Evolutionary conservation across 2,113 vertebrate genomes (phyloP).

Genomic region (Peromyscus maniculatus): DNA sequence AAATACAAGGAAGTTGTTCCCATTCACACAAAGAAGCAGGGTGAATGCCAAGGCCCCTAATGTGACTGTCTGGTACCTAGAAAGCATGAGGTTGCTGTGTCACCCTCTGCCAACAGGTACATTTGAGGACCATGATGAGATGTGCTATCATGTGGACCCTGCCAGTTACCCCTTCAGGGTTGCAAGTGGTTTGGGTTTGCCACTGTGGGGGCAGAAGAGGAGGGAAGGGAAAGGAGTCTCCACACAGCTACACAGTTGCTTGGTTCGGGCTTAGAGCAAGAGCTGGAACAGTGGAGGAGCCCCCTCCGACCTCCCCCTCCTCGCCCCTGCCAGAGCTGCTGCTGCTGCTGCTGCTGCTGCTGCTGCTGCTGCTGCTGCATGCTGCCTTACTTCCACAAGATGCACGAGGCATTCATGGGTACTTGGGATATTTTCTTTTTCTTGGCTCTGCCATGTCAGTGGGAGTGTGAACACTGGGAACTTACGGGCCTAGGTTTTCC

Average conservation of each 20-base stretch:
- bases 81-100: background rate
- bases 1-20: background rate
- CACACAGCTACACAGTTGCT: accelerated
- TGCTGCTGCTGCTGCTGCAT: background rate
- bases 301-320: too few species aligned
- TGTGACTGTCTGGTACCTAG: background rate
- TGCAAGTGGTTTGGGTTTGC: background rate
- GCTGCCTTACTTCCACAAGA: background rate
- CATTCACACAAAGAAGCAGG: background rate
- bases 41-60: background rate
- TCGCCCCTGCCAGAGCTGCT: accelerated
- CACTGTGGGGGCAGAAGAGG: background rate
- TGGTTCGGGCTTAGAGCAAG: too few species aligned
- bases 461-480: background rate
- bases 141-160: background rate
- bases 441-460: background rate
- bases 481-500: background rate
- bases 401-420: accelerated
- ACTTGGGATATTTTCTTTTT: background rate
- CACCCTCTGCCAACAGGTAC: background rate
- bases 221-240: background rate
- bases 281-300: accelerated
- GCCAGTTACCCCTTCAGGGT: background rate
- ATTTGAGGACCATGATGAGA: background rate
- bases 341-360: background rate